Conservation (phyloP, 1,140 invertebrate species). For the Monomorium pharaonis region DNA sequence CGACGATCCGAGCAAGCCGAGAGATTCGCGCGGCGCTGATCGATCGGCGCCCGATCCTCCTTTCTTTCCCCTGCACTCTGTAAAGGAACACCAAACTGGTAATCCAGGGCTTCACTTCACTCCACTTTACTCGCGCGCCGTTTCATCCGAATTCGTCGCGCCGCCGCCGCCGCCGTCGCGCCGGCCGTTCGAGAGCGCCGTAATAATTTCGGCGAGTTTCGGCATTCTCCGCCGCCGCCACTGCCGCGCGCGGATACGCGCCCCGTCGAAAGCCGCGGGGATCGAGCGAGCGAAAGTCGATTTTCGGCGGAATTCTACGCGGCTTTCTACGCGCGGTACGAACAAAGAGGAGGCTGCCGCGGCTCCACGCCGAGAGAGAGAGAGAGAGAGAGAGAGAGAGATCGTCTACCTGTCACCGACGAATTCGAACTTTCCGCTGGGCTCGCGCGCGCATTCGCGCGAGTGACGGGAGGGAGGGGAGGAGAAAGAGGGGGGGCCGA, state of each 20-base stretch:
- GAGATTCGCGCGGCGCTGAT: background rate
- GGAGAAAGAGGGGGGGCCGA: too few species aligned
- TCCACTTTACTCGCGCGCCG: constrained; percentile 12
- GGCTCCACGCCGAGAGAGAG: too few species aligned
- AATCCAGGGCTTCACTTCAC: background rate
- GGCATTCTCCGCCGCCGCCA: background rate
- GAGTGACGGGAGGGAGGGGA: too few species aligned
- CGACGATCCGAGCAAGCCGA: background rate
- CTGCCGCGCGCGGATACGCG: background rate
- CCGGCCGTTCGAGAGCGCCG: constrained; percentile 21
- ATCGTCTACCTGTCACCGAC: constrained; percentile 57
- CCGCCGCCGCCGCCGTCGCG: background rate
- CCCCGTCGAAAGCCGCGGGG: background rate
- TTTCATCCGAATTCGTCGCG: background rate
- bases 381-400: background rate
- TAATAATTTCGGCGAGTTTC: background rate
- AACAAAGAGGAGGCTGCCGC: too few species aligned
- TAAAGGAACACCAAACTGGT: background rate
- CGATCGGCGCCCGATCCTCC: background rate
- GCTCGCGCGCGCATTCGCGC: constrained; percentile 27
- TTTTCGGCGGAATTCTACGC: background rate
- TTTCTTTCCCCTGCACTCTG: background rate
- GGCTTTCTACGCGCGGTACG: too few species aligned
- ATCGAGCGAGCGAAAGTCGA: background rate
- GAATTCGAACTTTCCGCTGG: constrained; percentile 63